A percentile compares a stretch with the other conserved stretches of the same genome.
Conservation (phyloP, 2,113 vertebrate species). For the Oncorhynchus gorbuscha region DNA sequence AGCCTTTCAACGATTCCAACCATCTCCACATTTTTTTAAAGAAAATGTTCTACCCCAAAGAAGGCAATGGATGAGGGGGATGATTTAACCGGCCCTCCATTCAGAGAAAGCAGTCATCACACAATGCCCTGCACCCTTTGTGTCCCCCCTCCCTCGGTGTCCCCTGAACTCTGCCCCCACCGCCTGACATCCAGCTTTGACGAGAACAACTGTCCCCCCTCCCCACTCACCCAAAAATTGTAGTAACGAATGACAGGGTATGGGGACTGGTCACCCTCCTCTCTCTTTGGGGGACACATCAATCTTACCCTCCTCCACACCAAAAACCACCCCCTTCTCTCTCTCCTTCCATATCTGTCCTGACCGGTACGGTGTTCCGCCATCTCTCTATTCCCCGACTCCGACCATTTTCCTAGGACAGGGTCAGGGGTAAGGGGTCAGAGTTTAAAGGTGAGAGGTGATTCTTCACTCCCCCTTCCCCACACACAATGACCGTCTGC, state of each 20-base stretch:
- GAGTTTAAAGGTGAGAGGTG: slow-evolving; percentile 55
- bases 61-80: slow-evolving; percentile 7
- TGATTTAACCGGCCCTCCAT: slow-evolving; percentile 6
- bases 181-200: slow-evolving; percentile 56
- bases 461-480: slow-evolving; percentile 33
- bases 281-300: slow-evolving; percentile 46
- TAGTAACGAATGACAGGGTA: slow-evolving; percentile 15
- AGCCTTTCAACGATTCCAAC: slow-evolving; percentile 8
- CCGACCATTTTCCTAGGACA: slow-evolving; percentile 41
- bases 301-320: slow-evolving; percentile 44
- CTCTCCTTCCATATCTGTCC: slow-evolving; percentile 34
- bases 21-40: slow-evolving; percentile 33
- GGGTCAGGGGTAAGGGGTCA: slow-evolving; percentile 56
- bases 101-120: slow-evolving; percentile 19
- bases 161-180: slow-evolving; percentile 28
- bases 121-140: slow-evolving; percentile 24
- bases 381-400: slow-evolving; percentile 17
- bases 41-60: slow-evolving; percentile 27
- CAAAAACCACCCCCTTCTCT: slow-evolving; percentile 32
- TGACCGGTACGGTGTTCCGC: not conserved
- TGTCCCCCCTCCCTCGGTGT: not conserved
- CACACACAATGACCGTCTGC: slow-evolving; percentile 20
- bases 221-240: not conserved
- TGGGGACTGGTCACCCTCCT: slow-evolving; percentile 33
- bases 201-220: slow-evolving; percentile 30